Base-by-base conservation (phyloP, 2,888 invertebrate species). In the Microctonus brassicae region DNA sequence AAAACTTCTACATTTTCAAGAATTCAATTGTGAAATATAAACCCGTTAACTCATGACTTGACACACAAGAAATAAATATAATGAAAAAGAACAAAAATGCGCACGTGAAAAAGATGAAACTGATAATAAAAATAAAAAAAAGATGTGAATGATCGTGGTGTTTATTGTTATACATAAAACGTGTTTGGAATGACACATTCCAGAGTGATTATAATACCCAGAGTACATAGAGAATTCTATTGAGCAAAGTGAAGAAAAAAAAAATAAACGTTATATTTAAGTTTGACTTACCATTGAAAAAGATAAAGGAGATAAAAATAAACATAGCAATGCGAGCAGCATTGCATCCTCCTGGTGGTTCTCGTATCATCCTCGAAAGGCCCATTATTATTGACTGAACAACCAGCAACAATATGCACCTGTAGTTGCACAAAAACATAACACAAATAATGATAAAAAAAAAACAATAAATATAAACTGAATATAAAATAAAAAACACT, bases 281-380 rank as follows among this genome's bases (percentile, higher is more conserved):
- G 33, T 53, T 24, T 34, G 69, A 81, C 85, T 85, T 77, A 87
- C 87, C 82, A 64, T 81, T 80, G 52, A 77, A 81, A 76, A 84
- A 79, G 73, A 80, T 77, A 74, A 84, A 76, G 60, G 81, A 53
- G 74, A 80, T 76, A 60, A 86, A 58, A 34, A 80, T 67, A 17
- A 86, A 70, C 76, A 86, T 79, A 68, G 81, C 80, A 67, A 81
- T 76, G 73, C 75, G 78, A 77, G 79, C 79, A 53, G 63, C 67
- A 67, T 73, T 63, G 75, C 79, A 65, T 58, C 81, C 82, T 73
- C 82, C 84, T 76, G 85, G 86, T 81, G 84, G 80, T 76, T 81
- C 83, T 70, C 82, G 83, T 83, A 86, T 82, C 87, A 87, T 87
- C 78, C 79, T 84, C 60, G 73, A 73, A 68, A 72, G 72, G 24